Evolutionary conservation across 2,888 invertebrate genomes (phyloP).

Genomic region (Incurvaria masculella): DNA sequence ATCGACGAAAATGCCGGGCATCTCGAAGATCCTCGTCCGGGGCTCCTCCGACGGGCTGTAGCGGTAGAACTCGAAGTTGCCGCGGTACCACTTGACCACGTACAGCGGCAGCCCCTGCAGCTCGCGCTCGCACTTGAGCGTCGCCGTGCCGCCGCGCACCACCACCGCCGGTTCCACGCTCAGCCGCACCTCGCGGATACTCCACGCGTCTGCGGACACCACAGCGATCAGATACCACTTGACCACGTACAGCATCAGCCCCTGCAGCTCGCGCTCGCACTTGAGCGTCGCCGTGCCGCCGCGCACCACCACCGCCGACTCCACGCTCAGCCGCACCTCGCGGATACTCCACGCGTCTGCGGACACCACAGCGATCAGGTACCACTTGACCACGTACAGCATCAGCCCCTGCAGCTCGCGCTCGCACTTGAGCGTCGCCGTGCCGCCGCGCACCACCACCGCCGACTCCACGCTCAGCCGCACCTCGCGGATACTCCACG

Average conservation of each 20-base stretch:
- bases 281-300: conserved; percentile 66
- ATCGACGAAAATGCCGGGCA: conserved; percentile 74
- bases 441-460: conserved; percentile 64
- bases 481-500: conserved; percentile 67
- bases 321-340: conserved; percentile 67
- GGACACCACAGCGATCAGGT: too few relatives aligned
- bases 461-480: conserved; percentile 67
- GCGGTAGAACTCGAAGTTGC: conserved; percentile 79
- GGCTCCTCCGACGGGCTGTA: conserved; percentile 75
- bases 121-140: conserved; percentile 72
- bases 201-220: conserved; percentile 55
- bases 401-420: conserved; percentile 74
- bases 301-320: conserved; percentile 66
- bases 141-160: conserved; percentile 64
- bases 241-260: conserved; percentile 73
- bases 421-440: conserved; percentile 68
- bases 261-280: conserved; percentile 76
- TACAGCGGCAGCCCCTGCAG: conserved; percentile 74
- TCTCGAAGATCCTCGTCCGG: conserved; percentile 68
- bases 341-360: conserved; percentile 64
- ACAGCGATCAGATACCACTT: conserved; percentile 92
- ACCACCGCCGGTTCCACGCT: conserved; percentile 69
- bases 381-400: conserved; percentile 85
- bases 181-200: conserved; percentile 68
- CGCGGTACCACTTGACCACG: conserved; percentile 86